A percentile compares a stretch with the other conserved stretches of the same genome.
Conservation (phyloP, 1,140 invertebrate genomes). For the Xylocopa sonorina region DNA sequence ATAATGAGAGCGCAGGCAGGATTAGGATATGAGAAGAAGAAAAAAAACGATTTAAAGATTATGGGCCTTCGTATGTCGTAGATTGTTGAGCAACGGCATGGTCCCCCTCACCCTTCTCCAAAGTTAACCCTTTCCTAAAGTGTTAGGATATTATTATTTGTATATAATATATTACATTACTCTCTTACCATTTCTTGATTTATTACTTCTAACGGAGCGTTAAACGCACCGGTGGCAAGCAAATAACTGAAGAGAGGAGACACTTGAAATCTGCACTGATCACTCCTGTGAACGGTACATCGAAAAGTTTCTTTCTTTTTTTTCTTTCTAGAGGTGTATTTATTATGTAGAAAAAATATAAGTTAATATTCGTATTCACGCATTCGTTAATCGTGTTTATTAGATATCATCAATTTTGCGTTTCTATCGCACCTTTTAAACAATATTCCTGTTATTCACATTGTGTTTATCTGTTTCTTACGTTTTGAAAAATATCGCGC, state of each 20-base stretch:
- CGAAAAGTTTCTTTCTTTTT: neutral
- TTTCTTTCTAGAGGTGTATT: neutral
- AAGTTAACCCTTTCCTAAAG: constrained; percentile 74
- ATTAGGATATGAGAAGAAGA: constrained; percentile 66
- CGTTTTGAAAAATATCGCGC: neutral
- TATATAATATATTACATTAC: constrained; percentile 74
- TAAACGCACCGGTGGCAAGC: constrained; percentile 67
- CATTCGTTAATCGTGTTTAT: constrained; percentile 3
- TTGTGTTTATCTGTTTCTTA: neutral
- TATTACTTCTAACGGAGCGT: constrained; percentile 74
- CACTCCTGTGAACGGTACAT: constrained; percentile 32
- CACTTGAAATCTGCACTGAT: constrained; percentile 72
- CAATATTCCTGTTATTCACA: neutral
- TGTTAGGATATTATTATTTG: constrained; percentile 76
- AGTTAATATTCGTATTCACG: constrained; percentile 22
- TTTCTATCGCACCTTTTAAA: constrained; percentile 2
- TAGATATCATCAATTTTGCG: neutral
- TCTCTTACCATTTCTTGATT: constrained; percentile 72
- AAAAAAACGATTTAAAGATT: constrained; percentile 60
- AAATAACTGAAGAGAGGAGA: constrained; percentile 66
- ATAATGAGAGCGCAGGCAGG: constrained; percentile 65
- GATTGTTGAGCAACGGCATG: constrained; percentile 74
- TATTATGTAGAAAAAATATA: constrained; percentile 33
- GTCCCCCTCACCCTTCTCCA: constrained; percentile 70
- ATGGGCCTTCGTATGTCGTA: constrained; percentile 72